Conservation (phyloP, 2,113 vertebrate species). For the Neolamprologus variostigma region DNA sequence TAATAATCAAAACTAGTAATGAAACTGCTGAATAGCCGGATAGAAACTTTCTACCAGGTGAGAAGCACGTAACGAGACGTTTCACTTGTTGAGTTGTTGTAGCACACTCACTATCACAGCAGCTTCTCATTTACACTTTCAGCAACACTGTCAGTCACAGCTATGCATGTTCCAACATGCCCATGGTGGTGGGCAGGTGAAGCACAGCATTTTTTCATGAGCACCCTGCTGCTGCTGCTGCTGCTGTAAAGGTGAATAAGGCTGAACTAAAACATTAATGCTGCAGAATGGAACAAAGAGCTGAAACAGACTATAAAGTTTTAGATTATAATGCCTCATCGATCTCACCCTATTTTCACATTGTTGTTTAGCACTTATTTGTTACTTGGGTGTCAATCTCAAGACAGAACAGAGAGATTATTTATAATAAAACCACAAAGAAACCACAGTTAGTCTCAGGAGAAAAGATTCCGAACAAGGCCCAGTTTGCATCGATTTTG, state of each 20-base stretch:
- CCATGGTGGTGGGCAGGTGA: not conserved
- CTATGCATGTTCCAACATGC: rapidly evolving
- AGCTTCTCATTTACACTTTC: not conserved
- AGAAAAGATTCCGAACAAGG: rapidly evolving
- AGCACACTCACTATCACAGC: not conserved
- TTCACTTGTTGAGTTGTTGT: not conserved
- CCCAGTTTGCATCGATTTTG: not conserved
- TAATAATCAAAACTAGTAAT: not conserved
- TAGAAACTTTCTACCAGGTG: not conserved
- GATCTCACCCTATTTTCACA: not conserved
- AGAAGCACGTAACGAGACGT: not conserved
- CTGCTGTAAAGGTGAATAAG: not conserved
- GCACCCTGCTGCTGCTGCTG: not conserved
- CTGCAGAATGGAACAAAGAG: not conserved
- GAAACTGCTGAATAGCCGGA: not conserved
- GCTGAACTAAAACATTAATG: not conserved
- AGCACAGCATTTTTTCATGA: not conserved
- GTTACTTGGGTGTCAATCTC: not conserved
- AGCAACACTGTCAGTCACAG: not conserved
- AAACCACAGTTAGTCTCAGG: not conserved
- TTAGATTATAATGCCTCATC: rapidly evolving
- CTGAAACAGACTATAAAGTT: not conserved
- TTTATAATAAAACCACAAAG: not conserved
- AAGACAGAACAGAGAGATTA: not conserved
- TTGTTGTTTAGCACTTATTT: not conserved